phyloP scores from a whole-genome alignment of 2,113 vertebrate genomes.

The Pyxicephalus adspersus region DNA sequence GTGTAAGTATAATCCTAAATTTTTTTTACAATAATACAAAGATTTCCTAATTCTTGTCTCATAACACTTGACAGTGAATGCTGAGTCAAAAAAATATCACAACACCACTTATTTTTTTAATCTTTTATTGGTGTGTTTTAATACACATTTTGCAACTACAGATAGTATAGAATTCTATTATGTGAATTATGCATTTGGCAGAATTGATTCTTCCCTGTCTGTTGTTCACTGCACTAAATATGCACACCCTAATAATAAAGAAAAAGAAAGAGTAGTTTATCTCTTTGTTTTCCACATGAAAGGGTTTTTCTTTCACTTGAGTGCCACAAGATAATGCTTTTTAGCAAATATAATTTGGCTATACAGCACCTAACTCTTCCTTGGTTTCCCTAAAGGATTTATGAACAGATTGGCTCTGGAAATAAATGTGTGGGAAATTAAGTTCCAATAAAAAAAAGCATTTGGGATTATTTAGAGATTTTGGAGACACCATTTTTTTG shows the following conservation, averaged over 20 bases:
- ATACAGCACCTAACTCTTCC: slow-evolving; percentile 10
- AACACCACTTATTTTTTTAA: no score
- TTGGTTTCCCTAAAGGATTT: slow-evolving; percentile 29
- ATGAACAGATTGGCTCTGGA: slow-evolving; percentile 28
- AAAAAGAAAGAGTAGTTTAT: slow-evolving; percentile 8
- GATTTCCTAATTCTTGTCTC: no score
- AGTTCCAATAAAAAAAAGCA: slow-evolving; percentile 18
- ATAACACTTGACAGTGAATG: no score
- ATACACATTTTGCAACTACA: background rate
- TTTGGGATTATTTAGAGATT: slow-evolving; percentile 12
- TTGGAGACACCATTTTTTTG: background rate
- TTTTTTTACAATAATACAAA: no score
- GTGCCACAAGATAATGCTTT: slow-evolving; percentile 15
- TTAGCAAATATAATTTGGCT: slow-evolving; percentile 15
- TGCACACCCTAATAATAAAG: slow-evolving; percentile 23
- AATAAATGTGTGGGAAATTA: slow-evolving; percentile 32
- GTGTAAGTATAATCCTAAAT: no score
- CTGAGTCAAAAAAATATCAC: no score
- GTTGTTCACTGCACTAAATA: slow-evolving; percentile 13
- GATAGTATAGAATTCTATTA: background rate
- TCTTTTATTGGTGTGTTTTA: background rate
- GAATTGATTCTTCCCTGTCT: background rate
- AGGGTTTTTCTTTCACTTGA: slow-evolving; percentile 33
- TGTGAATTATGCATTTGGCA: background rate
- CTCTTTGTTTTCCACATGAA: slow-evolving; percentile 18